A percentile compares a stretch with the other conserved stretches of the same genome.
Conservation (phyloP, 2,888 invertebrate species). For the Drosophila birchii region DNA sequence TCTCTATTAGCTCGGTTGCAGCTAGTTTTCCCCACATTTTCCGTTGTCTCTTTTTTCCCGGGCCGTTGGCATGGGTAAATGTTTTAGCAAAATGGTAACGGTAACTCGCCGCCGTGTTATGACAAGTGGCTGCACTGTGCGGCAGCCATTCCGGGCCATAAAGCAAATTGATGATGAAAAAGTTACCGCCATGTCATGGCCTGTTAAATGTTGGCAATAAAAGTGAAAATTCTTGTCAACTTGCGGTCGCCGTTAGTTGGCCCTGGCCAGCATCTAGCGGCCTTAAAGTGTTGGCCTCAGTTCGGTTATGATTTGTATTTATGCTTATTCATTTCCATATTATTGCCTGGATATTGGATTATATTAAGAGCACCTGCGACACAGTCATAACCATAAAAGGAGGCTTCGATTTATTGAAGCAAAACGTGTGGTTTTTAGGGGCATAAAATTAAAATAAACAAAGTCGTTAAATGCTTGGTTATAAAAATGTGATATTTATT, state of each 20-base stretch:
- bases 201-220: constrained; percentile 80
- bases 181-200: constrained; percentile 73
- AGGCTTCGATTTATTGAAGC: constrained; percentile 52
- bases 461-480: constrained; percentile 45
- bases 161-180: constrained; percentile 78
- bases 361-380: constrained; percentile 74
- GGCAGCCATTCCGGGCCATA: constrained; percentile 66
- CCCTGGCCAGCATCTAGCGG: constrained; percentile 46
- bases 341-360: constrained; percentile 53
- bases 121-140: constrained; percentile 72
- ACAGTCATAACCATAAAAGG: constrained; percentile 60
- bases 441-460: constrained; percentile 58
- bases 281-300: constrained; percentile 23
- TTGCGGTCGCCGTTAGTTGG: constrained; percentile 65
- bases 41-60: constrained; percentile 31
- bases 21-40: constrained; percentile 61
- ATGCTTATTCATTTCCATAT: constrained; percentile 35
- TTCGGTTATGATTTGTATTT: constrained; percentile 15
- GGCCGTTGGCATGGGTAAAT: constrained; percentile 41
- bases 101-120: constrained; percentile 72
- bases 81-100: constrained; percentile 60
- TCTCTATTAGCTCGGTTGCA: constrained; percentile 48
- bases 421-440: constrained; percentile 46
- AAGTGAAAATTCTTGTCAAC: constrained; percentile 79
- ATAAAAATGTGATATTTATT: constrained; percentile 11